Evolutionary conservation across 2,888 invertebrate species (phyloP).

Genomic region (Laspeyria flexula): DNA sequence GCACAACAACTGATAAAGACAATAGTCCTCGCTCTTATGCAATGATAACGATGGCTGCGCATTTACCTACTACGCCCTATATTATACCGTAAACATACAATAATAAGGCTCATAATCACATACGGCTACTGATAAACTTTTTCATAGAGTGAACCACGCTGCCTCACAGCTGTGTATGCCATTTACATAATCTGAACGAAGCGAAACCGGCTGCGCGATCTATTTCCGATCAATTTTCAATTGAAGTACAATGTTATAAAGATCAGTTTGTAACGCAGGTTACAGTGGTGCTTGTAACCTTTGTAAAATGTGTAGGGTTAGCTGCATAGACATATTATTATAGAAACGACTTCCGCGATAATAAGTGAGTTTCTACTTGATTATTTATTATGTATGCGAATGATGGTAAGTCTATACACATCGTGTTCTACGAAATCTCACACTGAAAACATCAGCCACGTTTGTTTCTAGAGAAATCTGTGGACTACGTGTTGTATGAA

Average conservation of each 20-base stretch:
- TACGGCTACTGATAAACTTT: constrained; percentile 38
- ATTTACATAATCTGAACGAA: constrained; percentile 70
- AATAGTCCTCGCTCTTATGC: constrained; percentile 75
- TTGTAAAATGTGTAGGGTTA: constrained; percentile 33
- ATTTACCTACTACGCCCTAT: constrained; percentile 51
- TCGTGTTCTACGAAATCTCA: constrained; percentile 14
- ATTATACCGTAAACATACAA: constrained; percentile 39
- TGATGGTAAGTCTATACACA: constrained; percentile 32
- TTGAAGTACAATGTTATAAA: constrained; percentile 41
- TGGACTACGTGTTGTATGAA: constrained; percentile 4
- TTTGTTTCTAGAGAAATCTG: constrained; percentile 8
- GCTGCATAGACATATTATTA: constrained; percentile 46
- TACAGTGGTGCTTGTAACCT: constrained; percentile 27
- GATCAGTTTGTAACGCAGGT: constrained; percentile 40
- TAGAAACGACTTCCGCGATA: constrained; percentile 55
- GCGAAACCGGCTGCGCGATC: constrained; percentile 51
- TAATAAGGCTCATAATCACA: constrained; percentile 48
- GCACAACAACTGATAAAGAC: constrained; percentile 69
- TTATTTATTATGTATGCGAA: constrained; percentile 35
- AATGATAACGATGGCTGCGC: constrained; percentile 74
- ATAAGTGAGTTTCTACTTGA: constrained; percentile 47
- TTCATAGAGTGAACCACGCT: constrained; percentile 48
- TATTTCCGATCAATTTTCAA: constrained; percentile 49
- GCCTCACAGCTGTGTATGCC: constrained; percentile 67
- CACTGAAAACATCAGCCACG: constrained; percentile 5